Conservation (phyloP, 1,140 invertebrate species). For the Heliconius melpomene region DNA sequence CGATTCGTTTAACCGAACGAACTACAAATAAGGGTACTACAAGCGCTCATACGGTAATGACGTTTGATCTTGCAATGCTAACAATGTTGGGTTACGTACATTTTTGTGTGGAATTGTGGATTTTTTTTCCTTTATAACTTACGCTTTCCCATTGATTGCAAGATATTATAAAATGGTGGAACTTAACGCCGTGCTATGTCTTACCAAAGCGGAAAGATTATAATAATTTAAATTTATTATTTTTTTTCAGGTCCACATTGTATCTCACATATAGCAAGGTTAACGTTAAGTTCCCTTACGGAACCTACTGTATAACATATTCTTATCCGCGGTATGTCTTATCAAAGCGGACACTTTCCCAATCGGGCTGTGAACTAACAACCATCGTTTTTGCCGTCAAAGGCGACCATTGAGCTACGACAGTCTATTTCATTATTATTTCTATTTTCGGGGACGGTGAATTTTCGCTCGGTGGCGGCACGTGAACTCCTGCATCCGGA, state of each 20-base stretch:
- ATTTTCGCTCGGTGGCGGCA: slow-evolving; percentile 24
- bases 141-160: too few relatives aligned
- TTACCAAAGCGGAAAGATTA: too few relatives aligned
- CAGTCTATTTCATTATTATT: neutral
- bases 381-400: neutral
- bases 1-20: neutral
- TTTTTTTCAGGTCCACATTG: too few relatives aligned
- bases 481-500: slow-evolving; percentile 25
- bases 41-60: neutral
- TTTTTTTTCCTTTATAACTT: too few relatives aligned
- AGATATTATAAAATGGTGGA: too few relatives aligned
- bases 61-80: neutral
- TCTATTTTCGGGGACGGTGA: slow-evolving; percentile 25
- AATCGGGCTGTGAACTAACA: neutral
- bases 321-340: too few relatives aligned
- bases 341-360: neutral
- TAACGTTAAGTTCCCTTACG: too few relatives aligned
- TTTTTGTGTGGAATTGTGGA: too few relatives aligned
- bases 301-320: too few relatives aligned
- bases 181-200: too few relatives aligned
- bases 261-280: too few relatives aligned
- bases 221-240: too few relatives aligned
- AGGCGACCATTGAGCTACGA: neutral
- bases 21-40: slow-evolving; percentile 8
- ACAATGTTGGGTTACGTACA: neutral